Evolutionary conservation across 2,888 invertebrate species (phyloP).

Genomic region (Anoncus sp.): DNA sequence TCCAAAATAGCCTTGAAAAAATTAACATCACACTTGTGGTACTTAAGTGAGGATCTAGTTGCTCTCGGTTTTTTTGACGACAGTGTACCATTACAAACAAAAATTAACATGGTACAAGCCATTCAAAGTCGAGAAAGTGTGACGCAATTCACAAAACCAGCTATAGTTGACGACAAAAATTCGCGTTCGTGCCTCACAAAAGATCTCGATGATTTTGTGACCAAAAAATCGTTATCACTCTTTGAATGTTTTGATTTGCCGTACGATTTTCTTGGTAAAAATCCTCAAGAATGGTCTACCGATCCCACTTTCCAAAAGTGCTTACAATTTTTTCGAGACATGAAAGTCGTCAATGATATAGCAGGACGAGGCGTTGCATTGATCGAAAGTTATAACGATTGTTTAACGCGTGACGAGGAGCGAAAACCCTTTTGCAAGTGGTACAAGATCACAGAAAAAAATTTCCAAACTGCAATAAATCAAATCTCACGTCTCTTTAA

Average conservation of each 20-base stretch:
- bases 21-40: constrained; percentile 53
- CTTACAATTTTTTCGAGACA: constrained; percentile 31
- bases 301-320: constrained; percentile 24
- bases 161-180: too few species aligned
- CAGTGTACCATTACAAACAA: constrained; percentile 33
- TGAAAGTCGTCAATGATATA: constrained; percentile 52
- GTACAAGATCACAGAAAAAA: constrained; percentile 76
- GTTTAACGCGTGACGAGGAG: constrained; percentile 67
- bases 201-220: too few species aligned
- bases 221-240: too few species aligned
- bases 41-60: constrained; percentile 45
- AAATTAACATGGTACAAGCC: constrained; percentile 44
- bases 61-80: constrained; percentile 56
- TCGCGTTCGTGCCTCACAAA: too few species aligned
- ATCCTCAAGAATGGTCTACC: constrained; percentile 29
- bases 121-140: constrained; percentile 31
- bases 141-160: constrained; percentile 11
- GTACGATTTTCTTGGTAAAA: constrained; percentile 36
- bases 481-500: too few species aligned
- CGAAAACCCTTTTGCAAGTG: constrained; percentile 67
- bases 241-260: too few species aligned
- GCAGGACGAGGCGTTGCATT: constrained; percentile 52
- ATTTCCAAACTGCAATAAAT: too few species aligned
- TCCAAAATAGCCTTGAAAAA: constrained; percentile 50
- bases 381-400: constrained; percentile 66